Conservation (phyloP, 2,797 vertebrate genomes). For the Balearica regulorum region DNA sequence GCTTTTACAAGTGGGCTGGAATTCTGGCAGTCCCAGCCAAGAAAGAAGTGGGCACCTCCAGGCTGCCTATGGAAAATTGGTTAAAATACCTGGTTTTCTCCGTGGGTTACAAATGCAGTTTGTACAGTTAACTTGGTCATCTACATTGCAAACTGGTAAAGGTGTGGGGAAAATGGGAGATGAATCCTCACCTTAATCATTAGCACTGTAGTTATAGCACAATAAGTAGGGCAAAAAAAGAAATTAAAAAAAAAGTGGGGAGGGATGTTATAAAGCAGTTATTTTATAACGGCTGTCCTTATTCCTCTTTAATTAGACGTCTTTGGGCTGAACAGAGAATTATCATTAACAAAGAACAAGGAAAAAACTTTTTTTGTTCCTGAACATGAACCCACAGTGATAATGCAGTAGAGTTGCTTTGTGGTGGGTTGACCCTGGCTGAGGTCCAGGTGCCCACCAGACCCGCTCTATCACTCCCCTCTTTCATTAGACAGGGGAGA, state of each 20-base stretch:
- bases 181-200: not conserved
- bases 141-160: not conserved
- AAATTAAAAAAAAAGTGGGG: fast-evolving
- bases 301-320: not conserved
- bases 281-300: not conserved
- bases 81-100: not conserved
- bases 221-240: not conserved
- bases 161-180: not conserved
- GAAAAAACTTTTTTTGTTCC: not conserved
- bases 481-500: no score
- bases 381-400: not conserved
- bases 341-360: not conserved
- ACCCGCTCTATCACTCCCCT: no score
- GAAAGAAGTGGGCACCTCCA: not conserved
- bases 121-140: not conserved
- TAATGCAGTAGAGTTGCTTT: not conserved
- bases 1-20: not conserved
- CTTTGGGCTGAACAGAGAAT: not conserved
- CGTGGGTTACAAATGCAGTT: not conserved
- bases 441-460: no score
- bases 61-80: not conserved
- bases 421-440: no score
- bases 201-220: not conserved
- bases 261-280: not conserved
- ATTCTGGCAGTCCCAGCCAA: not conserved